Base-by-base conservation (phyloP, 2,797 vertebrate genomes). In the Dicrostonyx torquatus region DNA sequence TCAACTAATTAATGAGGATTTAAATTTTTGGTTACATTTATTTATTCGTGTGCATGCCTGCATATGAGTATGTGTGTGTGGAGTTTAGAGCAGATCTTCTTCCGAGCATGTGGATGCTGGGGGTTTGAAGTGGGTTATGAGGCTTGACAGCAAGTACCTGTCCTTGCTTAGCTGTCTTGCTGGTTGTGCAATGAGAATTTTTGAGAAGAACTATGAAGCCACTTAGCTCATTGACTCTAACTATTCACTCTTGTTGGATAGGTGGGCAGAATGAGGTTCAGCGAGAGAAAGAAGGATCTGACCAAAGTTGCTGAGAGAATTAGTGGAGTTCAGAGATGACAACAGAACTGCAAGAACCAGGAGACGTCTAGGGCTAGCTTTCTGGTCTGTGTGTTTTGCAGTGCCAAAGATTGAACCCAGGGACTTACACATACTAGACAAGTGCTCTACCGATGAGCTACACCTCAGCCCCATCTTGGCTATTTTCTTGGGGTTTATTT, bases 1-100 rank as follows among this genome's bases (percentile, higher is more conserved):
- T n/a, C 17, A 89, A 66, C 37, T 10, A 78, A 95, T 78, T 94
- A 80, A 84, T 80, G 50, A 93, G 26, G 75, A 90, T 96, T 87
- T 92, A 72, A 40, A 18, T 31, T 55, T 70, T 68, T 29, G 43
- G 48, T 55, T 86, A n/a, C 64, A 12, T 70, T 53, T 66, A 37
- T 53, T 85, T 29, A 7, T 68, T 22, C 20, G 6, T 50, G 34
- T 50, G 62, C 24, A 68, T 6, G 62, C 17, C 0, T 40, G 22
- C n/a, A 72, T 26, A 31, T 40, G 22, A 58, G 31, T 11, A n/a
- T 40, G 5, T 31, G 50, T 15, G 15, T 43, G n/a, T 40, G 5
- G 34, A 7, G n/a, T 26, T 72, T 26, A 87, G n/a, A 29, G 24
- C 8, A 31, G n/a, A 20, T 53, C n/a, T 84, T 84, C 15, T 37